A percentile compares a stretch with the other conserved stretches of the same genome.
These are phyloP conservation scores for Brachionus paranguensis DNA, from an alignment of 1,140 invertebrate species.

Conservation along the genomic window DNA sequence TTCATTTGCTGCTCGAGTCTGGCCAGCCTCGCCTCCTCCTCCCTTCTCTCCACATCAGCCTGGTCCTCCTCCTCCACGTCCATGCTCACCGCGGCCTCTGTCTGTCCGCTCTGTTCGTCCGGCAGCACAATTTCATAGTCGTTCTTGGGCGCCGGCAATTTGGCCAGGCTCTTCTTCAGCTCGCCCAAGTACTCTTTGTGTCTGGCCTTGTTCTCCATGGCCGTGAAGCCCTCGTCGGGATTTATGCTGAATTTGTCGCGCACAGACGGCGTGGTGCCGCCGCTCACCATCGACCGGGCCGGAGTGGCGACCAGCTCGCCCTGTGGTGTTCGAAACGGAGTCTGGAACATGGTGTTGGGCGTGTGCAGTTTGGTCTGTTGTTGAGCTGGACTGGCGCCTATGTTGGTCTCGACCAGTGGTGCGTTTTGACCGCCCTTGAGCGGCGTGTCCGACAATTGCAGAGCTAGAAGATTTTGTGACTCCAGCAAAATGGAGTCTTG, in stretches of 20 bases:
- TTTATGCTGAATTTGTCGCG: conserved; percentile 93
- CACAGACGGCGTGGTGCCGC: conserved; percentile 59
- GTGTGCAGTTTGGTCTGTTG: conserved; percentile 71
- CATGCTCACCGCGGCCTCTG: conserved; percentile 51
- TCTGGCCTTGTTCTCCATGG: conserved; percentile 45
- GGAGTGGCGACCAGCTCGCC: conserved; percentile 38
- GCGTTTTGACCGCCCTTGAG: conserved; percentile 75
- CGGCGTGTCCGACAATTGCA: conserved; percentile 93
- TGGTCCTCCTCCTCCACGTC: conserved; percentile 62
- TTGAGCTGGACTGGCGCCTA: conserved; percentile 69
- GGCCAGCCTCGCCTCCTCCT: conserved; percentile 62
- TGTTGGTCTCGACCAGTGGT: conserved; percentile 71
- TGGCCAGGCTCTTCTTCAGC: conserved; percentile 67
- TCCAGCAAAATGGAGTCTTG: conserved; percentile 71
- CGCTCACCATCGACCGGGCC: conserved; percentile 42
- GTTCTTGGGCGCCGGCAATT: conserved; percentile 81
- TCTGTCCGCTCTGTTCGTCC: conserved; percentile 61
- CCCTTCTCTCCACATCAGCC: conserved; percentile 74
- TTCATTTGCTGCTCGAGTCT: conserved; percentile 42
- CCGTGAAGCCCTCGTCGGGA: conserved; percentile 56
- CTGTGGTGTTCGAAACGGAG: conserved; percentile 72
- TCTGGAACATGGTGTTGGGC: conserved; percentile 86
- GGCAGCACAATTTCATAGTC: conserved; percentile 97
- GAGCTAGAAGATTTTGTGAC: conserved; percentile 94
- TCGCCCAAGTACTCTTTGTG: conserved; percentile 14